phyloP scores from a whole-genome alignment of 2,888 invertebrate species.

The Sericinus montela region DNA sequence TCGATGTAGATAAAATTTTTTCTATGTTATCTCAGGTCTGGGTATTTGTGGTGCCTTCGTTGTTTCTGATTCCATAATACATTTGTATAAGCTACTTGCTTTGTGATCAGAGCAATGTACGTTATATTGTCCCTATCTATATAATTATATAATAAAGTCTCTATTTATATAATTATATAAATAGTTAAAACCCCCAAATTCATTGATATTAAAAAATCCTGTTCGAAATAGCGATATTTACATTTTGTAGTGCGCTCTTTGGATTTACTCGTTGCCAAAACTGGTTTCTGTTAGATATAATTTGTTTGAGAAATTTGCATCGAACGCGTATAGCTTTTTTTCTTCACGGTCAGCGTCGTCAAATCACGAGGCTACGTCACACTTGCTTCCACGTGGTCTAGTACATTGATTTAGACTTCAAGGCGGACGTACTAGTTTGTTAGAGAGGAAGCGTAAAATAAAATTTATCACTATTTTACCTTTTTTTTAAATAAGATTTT shows the following conservation, averaged over 20 bases:
- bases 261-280: not conserved
- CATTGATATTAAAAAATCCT: not conserved
- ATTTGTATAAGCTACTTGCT: no score
- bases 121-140: no score
- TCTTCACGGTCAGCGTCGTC: not conserved
- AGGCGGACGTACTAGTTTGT: not conserved
- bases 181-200: not conserved
- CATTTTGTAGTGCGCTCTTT: not conserved
- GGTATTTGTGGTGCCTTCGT: no score
- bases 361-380: not conserved
- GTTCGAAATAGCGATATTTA: not conserved
- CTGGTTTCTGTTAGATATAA: conserved; percentile 7
- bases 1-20: no score
- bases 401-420: not conserved
- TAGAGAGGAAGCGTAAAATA: no score
- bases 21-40: no score
- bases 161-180: not conserved
- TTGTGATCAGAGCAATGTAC: no score
- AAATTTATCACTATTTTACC: no score
- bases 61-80: no score
- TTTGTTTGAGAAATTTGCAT: conserved; percentile 11
- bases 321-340: conserved; percentile 3
- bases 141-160: no score
- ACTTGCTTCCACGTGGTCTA: not conserved
- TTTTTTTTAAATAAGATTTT: no score